phyloP scores from a whole-genome alignment of 30 jellyfish, hydroid and myxozoan species.

The Cassiopea andromeda region DNA sequence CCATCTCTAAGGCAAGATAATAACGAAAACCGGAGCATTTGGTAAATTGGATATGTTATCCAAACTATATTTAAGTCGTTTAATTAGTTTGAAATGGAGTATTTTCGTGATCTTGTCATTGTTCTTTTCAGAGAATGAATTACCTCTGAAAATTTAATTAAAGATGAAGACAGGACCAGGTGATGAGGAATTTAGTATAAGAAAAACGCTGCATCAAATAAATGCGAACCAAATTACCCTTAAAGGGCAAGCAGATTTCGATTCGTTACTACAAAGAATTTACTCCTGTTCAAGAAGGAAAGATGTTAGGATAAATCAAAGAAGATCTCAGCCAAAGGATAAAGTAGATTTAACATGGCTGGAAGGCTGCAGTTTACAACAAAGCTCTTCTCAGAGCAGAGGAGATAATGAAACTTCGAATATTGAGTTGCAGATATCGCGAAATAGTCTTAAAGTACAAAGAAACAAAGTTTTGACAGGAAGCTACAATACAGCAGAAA shows the following conservation, averaged over 20 bases:
- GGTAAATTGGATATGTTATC: background rate
- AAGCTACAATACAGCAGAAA: background rate
- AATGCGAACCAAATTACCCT: background rate
- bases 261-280: conserved; percentile 19
- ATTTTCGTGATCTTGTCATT: background rate
- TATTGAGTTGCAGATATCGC: background rate
- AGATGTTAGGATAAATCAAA: background rate
- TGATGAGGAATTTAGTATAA: conserved; percentile 3
- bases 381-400: background rate
- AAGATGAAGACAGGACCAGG: conserved; percentile 4
- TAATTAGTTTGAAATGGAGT: background rate
- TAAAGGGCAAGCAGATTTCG: conserved; percentile 3
- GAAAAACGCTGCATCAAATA: conserved; percentile 43
- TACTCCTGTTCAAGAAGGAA: background rate
- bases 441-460: background rate
- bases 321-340: too few species aligned
- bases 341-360: background rate
- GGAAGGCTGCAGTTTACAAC: background rate
- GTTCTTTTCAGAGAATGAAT: background rate
- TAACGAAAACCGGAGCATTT: background rate
- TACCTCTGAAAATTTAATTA: conserved; percentile 10
- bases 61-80: background rate
- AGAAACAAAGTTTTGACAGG: background rate
- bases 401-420: background rate
- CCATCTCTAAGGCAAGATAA: background rate